Evolutionary conservation across 2,113 vertebrate genomes (phyloP).

Genomic region (Trichomycterus rosablanca): DNA sequence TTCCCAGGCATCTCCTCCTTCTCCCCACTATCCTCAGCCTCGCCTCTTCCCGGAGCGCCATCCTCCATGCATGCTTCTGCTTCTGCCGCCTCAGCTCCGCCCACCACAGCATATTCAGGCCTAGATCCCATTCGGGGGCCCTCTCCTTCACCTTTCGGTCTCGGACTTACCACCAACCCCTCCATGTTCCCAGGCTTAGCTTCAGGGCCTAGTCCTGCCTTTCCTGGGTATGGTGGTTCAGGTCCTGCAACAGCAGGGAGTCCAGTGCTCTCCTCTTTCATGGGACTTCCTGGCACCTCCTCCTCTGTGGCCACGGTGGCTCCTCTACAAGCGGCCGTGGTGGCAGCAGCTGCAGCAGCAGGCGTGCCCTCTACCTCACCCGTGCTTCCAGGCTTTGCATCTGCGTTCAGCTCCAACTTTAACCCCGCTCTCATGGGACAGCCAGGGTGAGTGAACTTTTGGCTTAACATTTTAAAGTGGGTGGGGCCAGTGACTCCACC

Average conservation of each 20-base stretch:
- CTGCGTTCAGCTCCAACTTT: constrained; percentile 95
- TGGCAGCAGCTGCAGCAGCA: constrained; percentile 69
- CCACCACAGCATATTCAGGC: constrained; percentile 69
- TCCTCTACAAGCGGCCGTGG: constrained; percentile 75
- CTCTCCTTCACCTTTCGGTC: constrained; percentile 72
- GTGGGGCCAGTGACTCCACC: too few relatives aligned
- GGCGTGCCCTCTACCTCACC: constrained; percentile 77
- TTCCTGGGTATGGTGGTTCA: constrained; percentile 83
- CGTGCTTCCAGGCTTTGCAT: constrained; percentile 89
- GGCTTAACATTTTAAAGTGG: too few relatives aligned
- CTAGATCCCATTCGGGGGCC: constrained; percentile 67
- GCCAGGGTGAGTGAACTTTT: constrained; percentile 78
- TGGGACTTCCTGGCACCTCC: constrained; percentile 80
- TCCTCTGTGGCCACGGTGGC: constrained; percentile 81
- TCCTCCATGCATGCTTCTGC: constrained; percentile 59
- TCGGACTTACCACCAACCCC: constrained; percentile 79
- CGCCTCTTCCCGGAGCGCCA: constrained; percentile 64
- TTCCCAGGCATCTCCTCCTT: constrained; percentile 83
- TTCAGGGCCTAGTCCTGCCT: constrained; percentile 75
- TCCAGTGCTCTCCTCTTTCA: constrained; percentile 85
- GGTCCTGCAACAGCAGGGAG: constrained; percentile 76
- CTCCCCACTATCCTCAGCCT: constrained; percentile 69
- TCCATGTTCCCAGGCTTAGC: constrained; percentile 77
- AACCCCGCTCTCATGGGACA: constrained; percentile 84
- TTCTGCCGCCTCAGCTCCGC: constrained; percentile 55